phyloP scores from a whole-genome alignment of 2,113 vertebrate genomes.

The Thermophis baileyi region DNA sequence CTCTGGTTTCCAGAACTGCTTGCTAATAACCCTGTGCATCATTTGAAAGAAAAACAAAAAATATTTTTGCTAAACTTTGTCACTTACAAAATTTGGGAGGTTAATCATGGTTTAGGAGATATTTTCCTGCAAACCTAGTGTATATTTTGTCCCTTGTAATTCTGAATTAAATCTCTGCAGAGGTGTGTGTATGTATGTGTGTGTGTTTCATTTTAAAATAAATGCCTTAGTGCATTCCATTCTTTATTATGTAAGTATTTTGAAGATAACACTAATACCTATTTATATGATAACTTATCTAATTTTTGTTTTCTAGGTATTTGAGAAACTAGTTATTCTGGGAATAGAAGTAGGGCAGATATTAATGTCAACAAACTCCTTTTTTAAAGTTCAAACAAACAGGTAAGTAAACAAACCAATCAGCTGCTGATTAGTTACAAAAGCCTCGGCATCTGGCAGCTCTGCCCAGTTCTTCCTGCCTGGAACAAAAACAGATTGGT shows the following conservation, averaged over 20 bases:
- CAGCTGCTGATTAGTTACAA: neutral
- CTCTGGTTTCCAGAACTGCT: neutral
- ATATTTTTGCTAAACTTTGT: neutral
- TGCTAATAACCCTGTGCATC: neutral
- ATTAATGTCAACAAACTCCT: slow-evolving; percentile 76
- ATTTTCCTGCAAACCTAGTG: neutral
- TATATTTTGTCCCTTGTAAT: neutral
- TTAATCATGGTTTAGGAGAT: neutral
- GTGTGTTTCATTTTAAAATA: neutral
- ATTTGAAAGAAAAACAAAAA: neutral
- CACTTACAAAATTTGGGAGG: neutral
- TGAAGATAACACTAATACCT: neutral
- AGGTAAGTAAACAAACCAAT: slow-evolving; percentile 59
- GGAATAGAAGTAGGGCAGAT: slow-evolving; percentile 79
- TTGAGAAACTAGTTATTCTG: slow-evolving; percentile 86
- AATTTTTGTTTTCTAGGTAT: slow-evolving; percentile 76
- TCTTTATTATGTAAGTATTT: slow-evolving; percentile 9
- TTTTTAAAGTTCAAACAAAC: slow-evolving; percentile 74
- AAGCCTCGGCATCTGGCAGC: neutral
- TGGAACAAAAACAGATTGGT: neutral
- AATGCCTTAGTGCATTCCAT: neutral
- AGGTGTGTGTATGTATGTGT: rapidly evolving
- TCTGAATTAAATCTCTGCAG: neutral
- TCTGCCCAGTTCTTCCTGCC: neutral
- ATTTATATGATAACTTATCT: neutral